phyloP scores from a whole-genome alignment of 2,113 vertebrate genomes.

The Chamaea fasciata region DNA sequence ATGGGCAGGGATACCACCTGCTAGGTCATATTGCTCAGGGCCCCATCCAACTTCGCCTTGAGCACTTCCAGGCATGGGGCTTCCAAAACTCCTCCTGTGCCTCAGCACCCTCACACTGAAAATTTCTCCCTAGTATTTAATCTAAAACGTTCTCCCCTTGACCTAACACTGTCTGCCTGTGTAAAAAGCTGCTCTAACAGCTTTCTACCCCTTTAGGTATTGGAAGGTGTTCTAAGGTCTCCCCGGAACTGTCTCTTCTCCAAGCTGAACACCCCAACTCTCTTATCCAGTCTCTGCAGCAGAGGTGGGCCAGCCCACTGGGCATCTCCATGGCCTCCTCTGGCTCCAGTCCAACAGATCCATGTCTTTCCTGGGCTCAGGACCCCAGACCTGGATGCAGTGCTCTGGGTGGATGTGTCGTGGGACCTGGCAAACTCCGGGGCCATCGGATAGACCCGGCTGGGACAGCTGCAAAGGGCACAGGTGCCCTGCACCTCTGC shows the following conservation, averaged over 20 bases:
- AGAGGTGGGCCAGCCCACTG: neutral
- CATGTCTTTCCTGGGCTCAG: neutral
- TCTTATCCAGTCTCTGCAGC: neutral
- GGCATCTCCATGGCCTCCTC: neutral
- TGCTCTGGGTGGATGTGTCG: neutral
- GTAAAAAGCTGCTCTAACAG: neutral
- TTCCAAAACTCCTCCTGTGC: neutral
- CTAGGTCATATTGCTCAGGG: neutral
- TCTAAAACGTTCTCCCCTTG: neutral
- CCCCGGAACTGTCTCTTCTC: neutral
- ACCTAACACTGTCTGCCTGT: neutral
- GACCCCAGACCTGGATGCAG: neutral
- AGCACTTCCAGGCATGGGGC: neutral
- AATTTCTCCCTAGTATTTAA: neutral
- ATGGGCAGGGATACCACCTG: neutral
- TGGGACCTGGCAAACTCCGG: neutral
- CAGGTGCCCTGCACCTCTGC: neutral
- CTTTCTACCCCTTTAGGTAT: neutral
- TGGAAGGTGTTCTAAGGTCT: neutral
- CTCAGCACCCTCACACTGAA: neutral
- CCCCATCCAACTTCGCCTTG: neutral
- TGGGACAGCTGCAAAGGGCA: neutral
- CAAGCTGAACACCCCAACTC: neutral
- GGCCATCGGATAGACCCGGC: fast-evolving
- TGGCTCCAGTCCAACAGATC: neutral